Percentiles rank a stretch among this genome's conserved stretches.
phyloP scores from a whole-genome alignment of 35 echinoderm and acorn worm species.

The Heliocidaris tuberculata region DNA sequence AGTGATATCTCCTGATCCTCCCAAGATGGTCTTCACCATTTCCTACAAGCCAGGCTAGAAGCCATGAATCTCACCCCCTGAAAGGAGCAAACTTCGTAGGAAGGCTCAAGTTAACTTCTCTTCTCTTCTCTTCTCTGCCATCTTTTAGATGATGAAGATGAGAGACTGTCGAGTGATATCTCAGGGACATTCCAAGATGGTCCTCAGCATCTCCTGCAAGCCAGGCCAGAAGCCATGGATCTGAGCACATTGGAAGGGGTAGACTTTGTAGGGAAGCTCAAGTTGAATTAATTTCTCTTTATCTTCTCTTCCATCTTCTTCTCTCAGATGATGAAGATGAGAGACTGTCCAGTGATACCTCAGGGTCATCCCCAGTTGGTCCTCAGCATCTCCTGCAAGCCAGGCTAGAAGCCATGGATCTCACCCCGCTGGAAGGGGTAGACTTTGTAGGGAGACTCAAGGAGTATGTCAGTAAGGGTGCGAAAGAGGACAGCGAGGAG shows the following conservation, averaged over 20 bases:
- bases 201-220: background rate
- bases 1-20: background rate
- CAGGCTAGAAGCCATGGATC: conserved; percentile 23
- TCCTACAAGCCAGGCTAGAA: background rate
- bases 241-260: background rate
- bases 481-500: conserved; percentile 50
- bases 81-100: conserved; percentile 48
- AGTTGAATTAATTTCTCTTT: background rate
- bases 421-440: conserved; percentile 30
- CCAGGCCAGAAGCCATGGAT: background rate
- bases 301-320: background rate
- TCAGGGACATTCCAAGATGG: background rate
- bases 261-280: conserved; percentile 46
- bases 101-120: background rate
- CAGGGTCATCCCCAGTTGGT: background rate
- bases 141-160: background rate
- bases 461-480: conserved; percentile 55
- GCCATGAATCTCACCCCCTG: conserved; percentile 7
- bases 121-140: background rate
- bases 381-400: conserved; percentile 14
- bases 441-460: conserved; percentile 54
- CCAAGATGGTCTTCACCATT: background rate
- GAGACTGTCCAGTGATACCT: background rate
- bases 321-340: conserved; percentile 12
- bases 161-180: too few species aligned